Base-by-base conservation (phyloP, 2,888 invertebrate species). In the Rosalia funebris region DNA sequence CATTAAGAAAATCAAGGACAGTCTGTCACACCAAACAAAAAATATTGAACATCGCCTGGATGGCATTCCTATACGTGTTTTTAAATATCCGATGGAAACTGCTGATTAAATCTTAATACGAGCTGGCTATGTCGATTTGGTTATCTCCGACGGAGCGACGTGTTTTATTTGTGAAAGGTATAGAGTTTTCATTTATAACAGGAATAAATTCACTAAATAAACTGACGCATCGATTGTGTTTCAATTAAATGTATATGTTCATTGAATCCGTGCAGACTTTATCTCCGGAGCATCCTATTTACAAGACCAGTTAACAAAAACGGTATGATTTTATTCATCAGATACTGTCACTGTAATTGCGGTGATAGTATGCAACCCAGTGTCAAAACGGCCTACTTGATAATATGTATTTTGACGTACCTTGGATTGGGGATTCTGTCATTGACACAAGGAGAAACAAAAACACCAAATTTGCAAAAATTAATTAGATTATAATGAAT, bases 211-310 rank as follows among this genome's bases (percentile, higher is more conserved):
- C 72, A 74, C 75, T 73, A 71, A 73, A 74, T 69, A 74, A 77
- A 73, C 74, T 74, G 75, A 75, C 76, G 70, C 67, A 74, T 71
- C 76, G 75, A 76, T 78, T 78, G 77, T 76, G 73, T 73, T 74
- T 71, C 73, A 75, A 76, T 76, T 76, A 75, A 72, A 71, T 61
- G 64, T 69, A 71, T 68, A 68, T 63, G 63, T 63, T 60, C 63
- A 50, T 48, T 50, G 57, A 57, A 57, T 63, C 60, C 48, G 54
- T 54, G 57, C 41, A 16, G 16, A 41, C n/a, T 41, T 16, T 16
- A 41, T 41, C 41, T 16, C n/a, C n/a, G 16, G 16, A 15, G 36
- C 41, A n/a, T 17, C 9, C 16, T 41, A 41, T 41, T 41, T 7
- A 25, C 17, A 10, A 41, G 2, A 5, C 16, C 41, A 16, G 16